Evolutionary conservation across 1,140 invertebrate genomes (phyloP).

Genomic region (Eriosoma lanigerum): DNA sequence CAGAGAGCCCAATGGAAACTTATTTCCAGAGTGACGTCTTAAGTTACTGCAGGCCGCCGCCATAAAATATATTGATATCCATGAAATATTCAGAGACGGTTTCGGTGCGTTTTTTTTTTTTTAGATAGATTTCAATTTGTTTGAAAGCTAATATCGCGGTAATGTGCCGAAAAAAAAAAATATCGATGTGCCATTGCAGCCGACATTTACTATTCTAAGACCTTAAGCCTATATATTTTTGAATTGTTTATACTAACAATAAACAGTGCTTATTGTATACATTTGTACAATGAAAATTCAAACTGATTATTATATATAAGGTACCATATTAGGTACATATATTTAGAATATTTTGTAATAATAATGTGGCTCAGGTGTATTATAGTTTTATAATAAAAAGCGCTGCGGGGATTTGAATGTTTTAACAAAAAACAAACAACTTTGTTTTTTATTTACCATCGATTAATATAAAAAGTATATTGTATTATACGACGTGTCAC

Average conservation of each 20-base stretch:
- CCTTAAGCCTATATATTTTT: not conserved
- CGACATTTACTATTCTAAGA: not conserved
- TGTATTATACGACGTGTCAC: too few relatives aligned
- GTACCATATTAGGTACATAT: too few relatives aligned
- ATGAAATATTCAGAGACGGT: slow-evolving; percentile 49
- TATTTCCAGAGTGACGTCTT: slow-evolving; percentile 26
- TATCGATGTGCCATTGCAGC: not conserved
- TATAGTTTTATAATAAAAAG: too few relatives aligned
- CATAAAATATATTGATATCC: slow-evolving; percentile 47
- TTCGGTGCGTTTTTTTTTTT: not conserved
- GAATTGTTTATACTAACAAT: not conserved
- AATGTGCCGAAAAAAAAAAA: slow-evolving; percentile 32
- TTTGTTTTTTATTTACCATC: too few relatives aligned
- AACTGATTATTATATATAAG: too few relatives aligned
- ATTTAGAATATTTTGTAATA: too few relatives aligned
- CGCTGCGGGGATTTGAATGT: too few relatives aligned
- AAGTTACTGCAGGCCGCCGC: slow-evolving; percentile 39
- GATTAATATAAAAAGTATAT: too few relatives aligned
- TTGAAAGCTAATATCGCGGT: slow-evolving; percentile 46
- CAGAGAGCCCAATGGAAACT: slow-evolving; percentile 20
- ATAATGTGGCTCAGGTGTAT: too few relatives aligned
- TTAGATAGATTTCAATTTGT: slow-evolving; percentile 51
- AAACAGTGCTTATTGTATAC: too few relatives aligned
- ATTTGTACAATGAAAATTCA: not conserved
- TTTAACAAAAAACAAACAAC: too few relatives aligned